Conservation (phyloP, 2,797 vertebrate species). For the Pygocentrus nattereri region DNA sequence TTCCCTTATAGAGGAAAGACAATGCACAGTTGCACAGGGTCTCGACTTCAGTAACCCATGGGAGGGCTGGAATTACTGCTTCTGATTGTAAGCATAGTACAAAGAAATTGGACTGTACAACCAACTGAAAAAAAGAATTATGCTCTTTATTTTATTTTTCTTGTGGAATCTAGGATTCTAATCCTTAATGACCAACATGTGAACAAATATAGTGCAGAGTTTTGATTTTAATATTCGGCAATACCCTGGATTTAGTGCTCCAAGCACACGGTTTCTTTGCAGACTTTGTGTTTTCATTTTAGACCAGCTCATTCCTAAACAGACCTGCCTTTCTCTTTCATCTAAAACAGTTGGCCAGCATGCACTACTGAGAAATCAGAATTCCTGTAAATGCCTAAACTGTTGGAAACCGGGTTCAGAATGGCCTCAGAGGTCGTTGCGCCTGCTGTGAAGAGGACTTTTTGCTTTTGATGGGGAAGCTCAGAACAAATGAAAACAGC, state of each 20-base stretch:
- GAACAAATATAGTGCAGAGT: not conserved
- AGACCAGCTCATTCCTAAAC: slow-evolving; percentile 4
- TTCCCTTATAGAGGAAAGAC: slow-evolving; percentile 42
- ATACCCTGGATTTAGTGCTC: slow-evolving; percentile 7
- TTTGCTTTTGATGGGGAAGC: slow-evolving; percentile 8
- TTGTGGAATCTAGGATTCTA: slow-evolving; percentile 6
- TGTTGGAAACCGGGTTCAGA: not conserved
- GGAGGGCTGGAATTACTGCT: slow-evolving; percentile 30
- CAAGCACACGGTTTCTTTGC: not conserved
- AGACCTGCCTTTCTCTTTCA: slow-evolving; percentile 24
- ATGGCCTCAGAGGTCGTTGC: slow-evolving; percentile 26
- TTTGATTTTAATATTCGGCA: slow-evolving; percentile 18
- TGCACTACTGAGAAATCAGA: slow-evolving; percentile 43
- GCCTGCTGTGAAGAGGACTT: slow-evolving; percentile 24
- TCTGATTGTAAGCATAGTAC: slow-evolving; percentile 15
- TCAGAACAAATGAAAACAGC: slow-evolving; percentile 20
- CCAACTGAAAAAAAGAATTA: not conserved
- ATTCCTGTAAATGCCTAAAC: slow-evolving; percentile 49
- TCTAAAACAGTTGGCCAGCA: slow-evolving; percentile 32
- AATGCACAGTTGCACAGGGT: slow-evolving; percentile 51
- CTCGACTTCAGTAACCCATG: slow-evolving; percentile 41
- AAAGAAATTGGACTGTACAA: slow-evolving; percentile 29
- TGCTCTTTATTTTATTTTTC: not conserved
- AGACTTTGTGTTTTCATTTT: slow-evolving; percentile 17
- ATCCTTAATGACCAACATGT: not conserved